phyloP scores from a whole-genome alignment of 2,113 vertebrate species.

The Ptychochromis oligacanthus region DNA sequence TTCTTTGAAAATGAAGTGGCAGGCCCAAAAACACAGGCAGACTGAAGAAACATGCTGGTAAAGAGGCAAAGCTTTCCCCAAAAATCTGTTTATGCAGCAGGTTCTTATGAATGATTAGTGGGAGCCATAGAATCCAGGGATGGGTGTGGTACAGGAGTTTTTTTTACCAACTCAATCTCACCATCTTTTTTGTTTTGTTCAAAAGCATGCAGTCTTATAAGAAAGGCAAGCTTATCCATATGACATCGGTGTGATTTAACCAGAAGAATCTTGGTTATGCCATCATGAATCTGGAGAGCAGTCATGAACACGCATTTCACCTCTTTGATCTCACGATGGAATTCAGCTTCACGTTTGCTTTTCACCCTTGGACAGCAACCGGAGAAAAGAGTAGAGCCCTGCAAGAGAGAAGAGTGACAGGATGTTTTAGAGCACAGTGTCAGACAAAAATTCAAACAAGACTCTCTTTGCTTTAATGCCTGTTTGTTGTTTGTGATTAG shows the following conservation, averaged over 20 bases:
- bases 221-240: conserved; percentile 68
- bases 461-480: neutral
- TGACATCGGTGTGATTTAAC: conserved; percentile 41
- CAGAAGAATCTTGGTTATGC: conserved; percentile 4
- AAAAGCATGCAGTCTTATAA: conserved; percentile 58
- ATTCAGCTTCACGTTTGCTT: conserved; percentile 43
- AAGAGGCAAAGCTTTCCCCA: conserved; percentile 11
- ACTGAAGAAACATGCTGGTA: conserved; percentile 1
- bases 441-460: no score
- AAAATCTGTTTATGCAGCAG: conserved; percentile 40
- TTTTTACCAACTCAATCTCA: conserved; percentile 41
- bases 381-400: conserved; percentile 49
- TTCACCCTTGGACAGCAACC: conserved; percentile 41
- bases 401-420: neutral
- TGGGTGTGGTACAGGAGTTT: neutral
- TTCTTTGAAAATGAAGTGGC: conserved; percentile 20
- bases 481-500: neutral
- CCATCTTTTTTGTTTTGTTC: conserved; percentile 12
- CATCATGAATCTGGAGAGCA: conserved; percentile 21
- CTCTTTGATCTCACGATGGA: conserved; percentile 20
- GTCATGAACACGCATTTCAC: conserved; percentile 35
- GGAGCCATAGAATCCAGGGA: conserved; percentile 10
- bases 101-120: neutral
- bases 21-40: conserved; percentile 15
- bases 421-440: neutral